phyloP scores from a whole-genome alignment of 1,140 invertebrate genomes.

The Brachystomella parvula region DNA sequence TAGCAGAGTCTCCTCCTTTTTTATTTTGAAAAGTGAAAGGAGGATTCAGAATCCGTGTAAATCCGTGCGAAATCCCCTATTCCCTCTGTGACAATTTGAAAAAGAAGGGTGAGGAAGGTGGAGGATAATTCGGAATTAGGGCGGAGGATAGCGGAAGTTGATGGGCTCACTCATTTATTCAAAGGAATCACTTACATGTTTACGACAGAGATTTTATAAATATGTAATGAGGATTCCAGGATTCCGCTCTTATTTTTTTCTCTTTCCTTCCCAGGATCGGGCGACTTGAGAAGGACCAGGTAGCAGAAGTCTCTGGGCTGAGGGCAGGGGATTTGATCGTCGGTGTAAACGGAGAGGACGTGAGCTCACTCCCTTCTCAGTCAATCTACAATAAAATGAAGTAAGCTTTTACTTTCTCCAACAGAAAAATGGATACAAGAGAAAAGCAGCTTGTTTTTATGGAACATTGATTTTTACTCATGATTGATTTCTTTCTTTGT shows the following conservation, averaged over 20 bases:
- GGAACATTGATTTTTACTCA: background rate
- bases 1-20: no score
- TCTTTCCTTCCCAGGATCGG: conserved; percentile 30
- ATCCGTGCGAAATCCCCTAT: background rate
- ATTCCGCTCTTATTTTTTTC: conserved; percentile 3
- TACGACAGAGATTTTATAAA: conserved; percentile 25
- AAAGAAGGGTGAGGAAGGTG: background rate
- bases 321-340: conserved; percentile 37
- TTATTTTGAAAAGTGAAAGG: background rate
- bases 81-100: background rate
- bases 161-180: background rate
- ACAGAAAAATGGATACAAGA: background rate
- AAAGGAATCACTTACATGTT: no score
- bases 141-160: no score
- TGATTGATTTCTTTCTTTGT: conserved; percentile 6
- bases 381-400: conserved; percentile 37
- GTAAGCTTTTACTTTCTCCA: conserved; percentile 17
- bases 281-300: conserved; percentile 33
- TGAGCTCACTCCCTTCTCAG: conserved; percentile 26
- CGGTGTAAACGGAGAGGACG: conserved; percentile 35
- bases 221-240: conserved; percentile 30
- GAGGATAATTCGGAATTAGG: background rate
- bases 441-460: background rate
- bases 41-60: background rate
- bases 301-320: conserved; percentile 31